Conservation (phyloP, 2,888 invertebrate species). For the Hoplodrina ambigua region DNA sequence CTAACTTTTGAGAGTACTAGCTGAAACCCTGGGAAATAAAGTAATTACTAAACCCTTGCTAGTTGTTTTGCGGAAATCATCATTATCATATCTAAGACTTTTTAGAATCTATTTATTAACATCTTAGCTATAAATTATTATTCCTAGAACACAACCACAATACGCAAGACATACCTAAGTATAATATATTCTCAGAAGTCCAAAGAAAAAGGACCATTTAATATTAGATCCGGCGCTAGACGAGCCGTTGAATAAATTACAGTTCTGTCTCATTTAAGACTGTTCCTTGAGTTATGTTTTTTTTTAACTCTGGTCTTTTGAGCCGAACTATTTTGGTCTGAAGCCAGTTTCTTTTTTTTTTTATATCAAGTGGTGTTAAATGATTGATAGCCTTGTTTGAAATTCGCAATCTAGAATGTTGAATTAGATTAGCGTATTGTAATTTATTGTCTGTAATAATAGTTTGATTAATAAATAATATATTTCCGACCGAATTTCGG, state of each 20-base stretch:
- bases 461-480: too few relatives aligned
- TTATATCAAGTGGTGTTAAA: conserved; percentile 20
- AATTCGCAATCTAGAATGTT: background rate
- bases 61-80: conserved; percentile 20
- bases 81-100: conserved; percentile 11
- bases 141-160: conserved; percentile 41
- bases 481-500: too few relatives aligned
- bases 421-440: conserved; percentile 10
- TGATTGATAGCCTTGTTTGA: conserved; percentile 30
- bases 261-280: conserved; percentile 36
- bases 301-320: conserved; percentile 17
- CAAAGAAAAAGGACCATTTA: conserved; percentile 51
- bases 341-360: conserved; percentile 3
- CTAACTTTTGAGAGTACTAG: background rate
- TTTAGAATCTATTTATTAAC: conserved; percentile 20
- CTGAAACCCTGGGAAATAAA: conserved; percentile 23
- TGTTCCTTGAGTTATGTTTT: conserved; percentile 29
- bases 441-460: conserved; percentile 11
- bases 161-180: conserved; percentile 19
- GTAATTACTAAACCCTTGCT: conserved; percentile 14
- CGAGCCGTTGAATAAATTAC: conserved; percentile 77
- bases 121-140: conserved; percentile 20
- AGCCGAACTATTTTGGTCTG: conserved; percentile 15
- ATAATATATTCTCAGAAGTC: conserved; percentile 54
- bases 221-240: conserved; percentile 62